Evolutionary conservation across 2,888 invertebrate genomes (phyloP).

Genomic region (Furcula furcula): DNA sequence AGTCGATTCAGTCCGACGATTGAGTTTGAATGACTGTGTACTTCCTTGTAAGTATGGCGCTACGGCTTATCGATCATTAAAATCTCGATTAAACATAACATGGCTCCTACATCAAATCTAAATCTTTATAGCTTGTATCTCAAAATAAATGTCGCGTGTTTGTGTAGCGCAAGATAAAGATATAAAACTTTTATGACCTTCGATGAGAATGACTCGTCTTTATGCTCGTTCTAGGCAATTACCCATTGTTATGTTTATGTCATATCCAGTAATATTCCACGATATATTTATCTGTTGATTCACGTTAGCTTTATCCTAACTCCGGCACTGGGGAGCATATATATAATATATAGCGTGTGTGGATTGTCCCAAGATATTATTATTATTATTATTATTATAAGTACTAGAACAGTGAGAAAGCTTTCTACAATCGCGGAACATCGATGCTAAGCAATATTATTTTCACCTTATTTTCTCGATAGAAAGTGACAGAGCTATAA

Average conservation of each 20-base stretch:
- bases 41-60: neutral
- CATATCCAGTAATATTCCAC: conserved; percentile 21
- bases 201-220: conserved; percentile 24
- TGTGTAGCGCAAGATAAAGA: conserved; percentile 11
- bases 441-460: too few relatives aligned
- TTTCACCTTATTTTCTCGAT: too few relatives aligned
- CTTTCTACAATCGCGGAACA: too few relatives aligned
- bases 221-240: conserved; percentile 25
- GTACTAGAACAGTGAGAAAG: too few relatives aligned
- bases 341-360: too few relatives aligned
- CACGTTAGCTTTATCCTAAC: too few relatives aligned
- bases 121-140: conserved; percentile 3
- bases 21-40: neutral
- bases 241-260: conserved; percentile 34
- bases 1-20: too few relatives aligned
- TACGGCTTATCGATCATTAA: conserved; percentile 3
- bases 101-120: conserved; percentile 4
- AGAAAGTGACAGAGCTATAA: too few relatives aligned
- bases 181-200: conserved; percentile 33
- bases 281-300: conserved; percentile 12
- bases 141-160: conserved; percentile 4
- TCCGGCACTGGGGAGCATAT: too few relatives aligned
- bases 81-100: neutral
- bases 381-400: too few relatives aligned
- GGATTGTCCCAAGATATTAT: too few relatives aligned